phyloP scores from a whole-genome alignment of 2,888 invertebrate genomes.

The Cylloceria caligata region DNA sequence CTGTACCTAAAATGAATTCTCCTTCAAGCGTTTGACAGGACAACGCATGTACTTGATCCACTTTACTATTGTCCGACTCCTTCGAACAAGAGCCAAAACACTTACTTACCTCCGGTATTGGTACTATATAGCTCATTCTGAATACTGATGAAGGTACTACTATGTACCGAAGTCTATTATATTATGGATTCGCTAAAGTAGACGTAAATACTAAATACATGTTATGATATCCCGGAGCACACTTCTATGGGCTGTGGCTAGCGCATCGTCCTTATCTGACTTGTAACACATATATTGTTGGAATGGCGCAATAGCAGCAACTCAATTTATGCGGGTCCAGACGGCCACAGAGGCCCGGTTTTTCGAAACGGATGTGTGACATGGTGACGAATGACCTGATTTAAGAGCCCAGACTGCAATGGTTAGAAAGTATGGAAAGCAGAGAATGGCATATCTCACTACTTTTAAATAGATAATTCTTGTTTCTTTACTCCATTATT shows the following conservation, averaged over 20 bases:
- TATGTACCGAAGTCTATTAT: too few species aligned
- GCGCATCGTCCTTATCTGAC: slow-evolving; percentile 21
- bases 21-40: slow-evolving; percentile 44
- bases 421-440: too few species aligned
- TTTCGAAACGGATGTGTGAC: slow-evolving; percentile 49
- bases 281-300: slow-evolving; percentile 25
- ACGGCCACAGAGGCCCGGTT: slow-evolving; percentile 45
- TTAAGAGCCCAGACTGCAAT: background rate
- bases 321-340: slow-evolving; percentile 66
- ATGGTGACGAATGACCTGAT: slow-evolving; percentile 34
- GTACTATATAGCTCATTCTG: background rate
- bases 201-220: slow-evolving; percentile 21
- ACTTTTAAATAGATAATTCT: too few species aligned
- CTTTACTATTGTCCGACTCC: slow-evolving; percentile 45
- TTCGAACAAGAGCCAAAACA: slow-evolving; percentile 10
- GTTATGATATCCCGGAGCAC: background rate
- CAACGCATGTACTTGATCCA: slow-evolving; percentile 24
- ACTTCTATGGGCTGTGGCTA: slow-evolving; percentile 34
- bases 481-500: too few species aligned
- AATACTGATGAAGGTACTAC: background rate
- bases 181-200: background rate
- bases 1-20: slow-evolving; percentile 73
- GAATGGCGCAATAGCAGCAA: slow-evolving; percentile 41
- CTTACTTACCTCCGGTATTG: slow-evolving; percentile 40
- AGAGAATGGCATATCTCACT: too few species aligned